Base-by-base conservation (phyloP, 2,113 vertebrate genomes). In the Enhydra lutris region DNA sequence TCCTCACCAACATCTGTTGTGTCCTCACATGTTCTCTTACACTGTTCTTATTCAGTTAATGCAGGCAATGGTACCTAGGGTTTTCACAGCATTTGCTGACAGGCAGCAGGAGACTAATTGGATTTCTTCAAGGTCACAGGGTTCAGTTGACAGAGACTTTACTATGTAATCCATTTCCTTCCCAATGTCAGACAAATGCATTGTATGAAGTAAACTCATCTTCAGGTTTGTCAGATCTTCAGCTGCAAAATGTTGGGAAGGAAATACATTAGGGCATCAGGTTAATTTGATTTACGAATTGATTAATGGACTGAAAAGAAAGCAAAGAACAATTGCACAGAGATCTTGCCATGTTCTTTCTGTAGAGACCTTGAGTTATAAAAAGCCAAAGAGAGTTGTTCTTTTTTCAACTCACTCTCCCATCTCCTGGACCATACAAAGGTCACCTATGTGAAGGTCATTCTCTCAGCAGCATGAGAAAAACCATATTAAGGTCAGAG, bases 61-160 rank as follows among this genome's bases (percentile, higher is more conserved):
- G 50, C 18, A 88, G 17, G 31, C 11, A 82, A 7, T 26, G 92
- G 34, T 97, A 98, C 96, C 80, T 83, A 99, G 95, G 80, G 80
- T 96, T 97, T 90, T 97, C 90, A 98, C 42, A 11, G 97, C 84
- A 42, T 67, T 93, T 63, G 63, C 92, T 0, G 93, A 96, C 29
- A 98, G 91, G 84, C 78, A 98, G 95, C 97, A 98, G 63, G 94
- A 98, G 61, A 96, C 69, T 45, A 95, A 57, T 2, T 96, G 91
- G 65, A 98, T 97, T 97, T 98, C 97, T 97, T 98, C 87, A 81
- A 98, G 95, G 86, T 98, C 18, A 4, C 85, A 78, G 50, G 50
- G 15, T 52, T 52, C 50, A 52, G 59, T 45, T 50, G 97, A 97
- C 39, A 98, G 36, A 95, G 96, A 96, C 71, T 79, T 95, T n/a